Conservation (phyloP, 2,113 vertebrate genomes). For the Lota lota region DNA sequence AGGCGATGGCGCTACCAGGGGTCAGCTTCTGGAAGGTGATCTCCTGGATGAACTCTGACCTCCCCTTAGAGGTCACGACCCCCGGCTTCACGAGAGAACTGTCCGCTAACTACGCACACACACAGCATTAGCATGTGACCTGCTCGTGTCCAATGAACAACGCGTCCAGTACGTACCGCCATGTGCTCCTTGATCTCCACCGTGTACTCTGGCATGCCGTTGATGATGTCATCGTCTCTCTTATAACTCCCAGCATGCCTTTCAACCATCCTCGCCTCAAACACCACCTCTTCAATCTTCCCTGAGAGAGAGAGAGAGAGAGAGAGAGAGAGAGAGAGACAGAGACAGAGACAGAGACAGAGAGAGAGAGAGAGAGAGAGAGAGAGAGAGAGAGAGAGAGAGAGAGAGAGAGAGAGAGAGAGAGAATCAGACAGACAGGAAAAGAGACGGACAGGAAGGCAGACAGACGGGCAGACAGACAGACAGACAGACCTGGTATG, state of each 20-base stretch:
- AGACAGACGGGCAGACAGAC: neutral
- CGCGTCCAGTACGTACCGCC: conserved; percentile 76
- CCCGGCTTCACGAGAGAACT: conserved; percentile 85
- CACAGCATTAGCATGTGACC: too few species aligned
- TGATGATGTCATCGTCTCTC: conserved; percentile 80
- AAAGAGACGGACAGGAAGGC: neutral
- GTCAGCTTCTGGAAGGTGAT: conserved; percentile 90
- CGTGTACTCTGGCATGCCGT: conserved; percentile 87
- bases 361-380: neutral
- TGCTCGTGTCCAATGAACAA: too few species aligned
- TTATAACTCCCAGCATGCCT: conserved; percentile 71
- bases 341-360: neutral
- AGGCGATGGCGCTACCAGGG: conserved; percentile 89
- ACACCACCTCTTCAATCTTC: conserved; percentile 91
- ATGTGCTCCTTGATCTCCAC: conserved; percentile 88
- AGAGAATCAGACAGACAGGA: neutral
- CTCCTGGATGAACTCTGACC: conserved; percentile 90
- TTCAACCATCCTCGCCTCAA: conserved; percentile 88
- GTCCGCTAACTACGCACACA: conserved; percentile 84
- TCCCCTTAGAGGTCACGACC: conserved; percentile 80
- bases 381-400: neutral
- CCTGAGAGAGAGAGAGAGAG: conserved; percentile 63
- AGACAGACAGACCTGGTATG: conserved; percentile 83
- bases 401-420: neutral
- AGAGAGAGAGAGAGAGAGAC: neutral